Base-by-base conservation (phyloP, 2,888 invertebrate genomes). In the Thymelicus sylvestris region DNA sequence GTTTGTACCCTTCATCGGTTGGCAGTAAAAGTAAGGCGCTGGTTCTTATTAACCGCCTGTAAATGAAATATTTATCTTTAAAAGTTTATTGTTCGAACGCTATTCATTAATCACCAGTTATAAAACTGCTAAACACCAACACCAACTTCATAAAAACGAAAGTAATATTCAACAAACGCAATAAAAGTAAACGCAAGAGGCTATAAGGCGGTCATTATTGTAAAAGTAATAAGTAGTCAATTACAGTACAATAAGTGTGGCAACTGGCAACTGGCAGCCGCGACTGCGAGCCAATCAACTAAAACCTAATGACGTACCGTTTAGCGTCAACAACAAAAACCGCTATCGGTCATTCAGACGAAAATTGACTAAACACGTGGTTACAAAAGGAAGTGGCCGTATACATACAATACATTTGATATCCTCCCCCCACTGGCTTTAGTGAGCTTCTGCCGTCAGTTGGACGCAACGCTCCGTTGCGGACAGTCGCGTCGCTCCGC, bases 281-380 rank as follows among this genome's bases (percentile, higher is more conserved):
- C 31, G 31, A 31, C 31, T 31, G 31, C 31, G 31, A 31, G 3
- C 38, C 57, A 57, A 86, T 85, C 86, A 86, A 85, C 83, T 82
- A 80, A 78, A 75, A 78, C 81, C 85, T 87, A 88, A 89, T 86
- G 86, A 87, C 84, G 83, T 85, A 83, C 50, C 31, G 44, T 87
- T 89, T 87, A 87, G 86, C 85, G 84, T 83, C 85, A 78, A 84
- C 86, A 86, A 87, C 87, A 88, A 89, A 90, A 90, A 84, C 44
- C 62, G 85, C 55, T 55, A 87, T 79, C 77, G 78, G 79, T 83
- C 79, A 86, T 88, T 86, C 86, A 86, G 80, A 83, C 81, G 84
- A 86, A 87, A 91, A 90, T 88, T 89, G 83, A 89, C 89, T 87
- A 86, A 87, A 83, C 91, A 92, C 91, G 90, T 92, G 91, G 89